Conservation (phyloP, 2,888 invertebrate species). For the Digitonthophagus gazella region DNA sequence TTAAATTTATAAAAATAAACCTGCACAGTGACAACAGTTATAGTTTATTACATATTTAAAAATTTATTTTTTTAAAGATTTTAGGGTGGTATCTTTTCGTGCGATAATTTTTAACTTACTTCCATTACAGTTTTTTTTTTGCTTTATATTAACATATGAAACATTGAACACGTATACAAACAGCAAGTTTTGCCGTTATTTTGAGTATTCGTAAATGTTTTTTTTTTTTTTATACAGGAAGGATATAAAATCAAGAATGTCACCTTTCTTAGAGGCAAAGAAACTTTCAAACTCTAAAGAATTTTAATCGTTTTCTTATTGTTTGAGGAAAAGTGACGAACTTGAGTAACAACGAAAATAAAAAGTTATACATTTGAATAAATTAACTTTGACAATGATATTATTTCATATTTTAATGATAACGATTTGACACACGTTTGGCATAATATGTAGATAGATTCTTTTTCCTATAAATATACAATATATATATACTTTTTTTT, state of each 20-base stretch:
- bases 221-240: slow-evolving; percentile 7
- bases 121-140: not conserved
- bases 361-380: too few relatives aligned
- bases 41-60: too few relatives aligned
- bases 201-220: slow-evolving; percentile 11
- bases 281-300: too few relatives aligned
- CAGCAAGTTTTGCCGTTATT: slow-evolving; percentile 34
- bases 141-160: slow-evolving; percentile 33
- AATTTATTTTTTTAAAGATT: slow-evolving; percentile 42
- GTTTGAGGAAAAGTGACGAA: too few relatives aligned
- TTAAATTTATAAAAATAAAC: not conserved
- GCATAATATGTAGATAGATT: slow-evolving; percentile 2
- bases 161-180: slow-evolving; percentile 47
- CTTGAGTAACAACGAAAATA: too few relatives aligned
- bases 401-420: slow-evolving; percentile 6
- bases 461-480: slow-evolving; percentile 11
- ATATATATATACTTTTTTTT: slow-evolving; percentile 10
- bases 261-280: too few relatives aligned
- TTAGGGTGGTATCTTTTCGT: slow-evolving; percentile 20
- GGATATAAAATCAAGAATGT: slow-evolving; percentile 4
- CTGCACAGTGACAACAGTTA: not conserved
- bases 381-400: too few relatives aligned
- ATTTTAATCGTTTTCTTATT: too few relatives aligned
- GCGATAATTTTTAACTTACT: slow-evolving; percentile 22
- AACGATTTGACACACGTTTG: slow-evolving; percentile 15